Conservation (phyloP, 1,140 invertebrate genomes). For the Venturia canescens region DNA sequence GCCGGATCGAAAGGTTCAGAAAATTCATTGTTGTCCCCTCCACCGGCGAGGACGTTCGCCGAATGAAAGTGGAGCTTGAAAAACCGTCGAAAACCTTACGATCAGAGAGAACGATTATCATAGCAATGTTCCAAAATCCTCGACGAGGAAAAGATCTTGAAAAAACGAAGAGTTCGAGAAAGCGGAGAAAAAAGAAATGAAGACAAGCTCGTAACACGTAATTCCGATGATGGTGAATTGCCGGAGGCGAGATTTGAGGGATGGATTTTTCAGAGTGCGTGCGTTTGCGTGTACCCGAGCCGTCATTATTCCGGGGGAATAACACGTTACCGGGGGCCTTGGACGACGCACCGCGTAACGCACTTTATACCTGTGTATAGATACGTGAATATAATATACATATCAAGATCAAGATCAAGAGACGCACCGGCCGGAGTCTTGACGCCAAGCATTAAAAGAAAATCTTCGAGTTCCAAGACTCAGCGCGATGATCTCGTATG, state of each 20-base stretch:
- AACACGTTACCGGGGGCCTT: constrained; percentile 56
- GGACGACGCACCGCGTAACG: neutral
- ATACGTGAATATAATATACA: constrained; percentile 22
- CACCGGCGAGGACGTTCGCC: constrained; percentile 5
- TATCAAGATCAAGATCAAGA: neutral
- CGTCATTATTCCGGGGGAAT: constrained; percentile 60
- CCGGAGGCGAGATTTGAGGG: constrained; percentile 32
- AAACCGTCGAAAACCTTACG: neutral
- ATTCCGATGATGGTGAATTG: constrained; percentile 35
- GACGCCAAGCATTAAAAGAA: no score
- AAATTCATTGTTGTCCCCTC: no score
- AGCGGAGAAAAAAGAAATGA: constrained; percentile 15
- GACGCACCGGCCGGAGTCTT: no score
- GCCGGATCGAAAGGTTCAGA: no score
- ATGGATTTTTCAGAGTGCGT: constrained; percentile 48
- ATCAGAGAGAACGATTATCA: neutral
- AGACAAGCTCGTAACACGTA: constrained; percentile 38
- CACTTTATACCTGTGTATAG: neutral
- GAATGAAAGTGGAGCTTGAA: neutral
- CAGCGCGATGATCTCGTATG: no score
- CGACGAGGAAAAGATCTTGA: no score
- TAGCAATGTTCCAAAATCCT: neutral
- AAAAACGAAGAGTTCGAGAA: no score
- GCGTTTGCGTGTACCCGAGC: constrained; percentile 18
- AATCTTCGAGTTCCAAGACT: no score